These are phyloP conservation scores for Agonopterix heracliana DNA, from an alignment of 2,888 invertebrate genomes.

Conservation along the genomic window DNA sequence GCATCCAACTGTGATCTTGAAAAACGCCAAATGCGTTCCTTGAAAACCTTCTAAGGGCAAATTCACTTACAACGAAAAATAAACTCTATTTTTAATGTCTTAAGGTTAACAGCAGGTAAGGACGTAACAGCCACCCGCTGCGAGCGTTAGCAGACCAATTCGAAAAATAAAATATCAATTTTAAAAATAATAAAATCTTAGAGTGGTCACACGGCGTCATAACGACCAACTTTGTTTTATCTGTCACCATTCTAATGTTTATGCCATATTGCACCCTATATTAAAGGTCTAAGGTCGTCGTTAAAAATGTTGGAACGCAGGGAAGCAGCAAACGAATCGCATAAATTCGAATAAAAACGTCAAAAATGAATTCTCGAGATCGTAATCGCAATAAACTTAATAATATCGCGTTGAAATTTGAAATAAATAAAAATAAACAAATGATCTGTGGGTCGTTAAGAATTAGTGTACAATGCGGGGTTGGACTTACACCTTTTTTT, in stretches of 20 bases:
- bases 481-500: conserved; percentile 28
- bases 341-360: conserved; percentile 75
- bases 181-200: conserved; percentile 73
- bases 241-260: neutral
- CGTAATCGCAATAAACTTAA: conserved; percentile 73
- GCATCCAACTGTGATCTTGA: conserved; percentile 46
- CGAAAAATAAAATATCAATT: conserved; percentile 73
- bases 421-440: conserved; percentile 68
- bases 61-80: conserved; percentile 21
- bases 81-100: conserved; percentile 23
- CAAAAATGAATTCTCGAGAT: conserved; percentile 73
- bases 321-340: conserved; percentile 39
- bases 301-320: conserved; percentile 14
- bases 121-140: conserved; percentile 51
- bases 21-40: conserved; percentile 52
- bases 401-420: conserved; percentile 71
- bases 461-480: conserved; percentile 58
- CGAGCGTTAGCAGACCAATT: conserved; percentile 66
- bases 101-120: conserved; percentile 27
- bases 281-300: neutral
- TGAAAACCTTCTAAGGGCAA: conserved; percentile 48
- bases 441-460: conserved; percentile 52
- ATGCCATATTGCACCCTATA: conserved; percentile 38
- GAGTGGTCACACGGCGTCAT: conserved; percentile 65
- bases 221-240: conserved; percentile 25